Evolutionary conservation across 2,888 invertebrate species (phyloP).

Genomic region (Noctua janthe): DNA sequence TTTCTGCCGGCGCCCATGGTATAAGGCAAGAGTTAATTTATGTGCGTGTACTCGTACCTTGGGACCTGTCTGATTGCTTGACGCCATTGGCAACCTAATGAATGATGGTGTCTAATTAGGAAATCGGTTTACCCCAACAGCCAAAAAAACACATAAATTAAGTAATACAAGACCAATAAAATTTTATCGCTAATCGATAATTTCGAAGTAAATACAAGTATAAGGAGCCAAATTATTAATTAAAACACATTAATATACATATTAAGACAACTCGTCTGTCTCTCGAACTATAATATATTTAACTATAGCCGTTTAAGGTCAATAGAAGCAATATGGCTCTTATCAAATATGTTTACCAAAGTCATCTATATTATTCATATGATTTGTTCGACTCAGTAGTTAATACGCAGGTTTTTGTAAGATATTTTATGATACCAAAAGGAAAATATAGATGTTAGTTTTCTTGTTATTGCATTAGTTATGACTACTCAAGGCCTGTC

Average conservation of each 20-base stretch:
- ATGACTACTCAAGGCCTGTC: background rate
- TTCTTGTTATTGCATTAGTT: conserved; percentile 34
- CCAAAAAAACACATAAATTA: conserved; percentile 15
- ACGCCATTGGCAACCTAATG: background rate
- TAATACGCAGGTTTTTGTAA: conserved; percentile 23
- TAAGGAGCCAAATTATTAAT: conserved; percentile 52
- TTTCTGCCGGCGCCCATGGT: background rate
- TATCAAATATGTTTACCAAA: conserved; percentile 49
- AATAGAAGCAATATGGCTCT: conserved; percentile 38
- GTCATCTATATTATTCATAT: conserved; percentile 43
- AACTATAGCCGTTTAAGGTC: conserved; percentile 42
- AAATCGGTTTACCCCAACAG: conserved; percentile 4
- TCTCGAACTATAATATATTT: conserved; percentile 29
- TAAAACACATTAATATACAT: conserved; percentile 64
- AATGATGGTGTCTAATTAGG: background rate
- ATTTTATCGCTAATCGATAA: conserved; percentile 42
- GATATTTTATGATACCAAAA: conserved; percentile 19
- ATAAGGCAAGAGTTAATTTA: background rate
- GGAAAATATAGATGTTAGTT: conserved; percentile 1
- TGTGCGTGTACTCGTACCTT: background rate
- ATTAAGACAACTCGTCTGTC: conserved; percentile 40
- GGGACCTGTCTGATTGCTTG: background rate
- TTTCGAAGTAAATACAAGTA: conserved; percentile 24
- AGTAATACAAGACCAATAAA: conserved; percentile 40
- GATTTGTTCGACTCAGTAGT: conserved; percentile 4